A percentile compares a stretch with the other conserved stretches of the same genome.
These are phyloP conservation scores for Thomomys bottae DNA, from an alignment of 2,113 vertebrate species.

Conservation along the genomic window DNA sequence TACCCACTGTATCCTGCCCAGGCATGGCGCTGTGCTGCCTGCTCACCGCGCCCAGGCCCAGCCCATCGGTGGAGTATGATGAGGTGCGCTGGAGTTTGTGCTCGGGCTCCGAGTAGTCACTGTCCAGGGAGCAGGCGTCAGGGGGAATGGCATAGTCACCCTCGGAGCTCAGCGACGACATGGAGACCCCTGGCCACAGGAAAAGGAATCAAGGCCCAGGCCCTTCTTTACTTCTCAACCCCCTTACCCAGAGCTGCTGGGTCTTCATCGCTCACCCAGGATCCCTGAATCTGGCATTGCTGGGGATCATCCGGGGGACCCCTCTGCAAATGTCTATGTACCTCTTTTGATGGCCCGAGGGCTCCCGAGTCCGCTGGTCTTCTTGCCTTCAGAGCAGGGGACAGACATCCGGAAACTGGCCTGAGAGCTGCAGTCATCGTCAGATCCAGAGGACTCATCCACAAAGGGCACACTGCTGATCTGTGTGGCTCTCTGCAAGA, in stretches of 20 bases:
- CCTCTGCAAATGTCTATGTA: slow-evolving; percentile 46
- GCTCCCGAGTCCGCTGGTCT: slow-evolving; percentile 90
- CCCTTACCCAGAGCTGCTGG: too few relatives aligned
- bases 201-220: neutral
- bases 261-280: neutral
- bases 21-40: neutral
- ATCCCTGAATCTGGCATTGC: neutral
- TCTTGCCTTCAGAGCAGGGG: slow-evolving; percentile 87
- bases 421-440: slow-evolving; percentile 93
- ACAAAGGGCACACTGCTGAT: slow-evolving; percentile 92
- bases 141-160: slow-evolving; percentile 98
- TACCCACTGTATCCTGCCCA: neutral
- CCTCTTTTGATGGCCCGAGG: slow-evolving; percentile 97
- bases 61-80: slow-evolving; percentile 88
- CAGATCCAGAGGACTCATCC: slow-evolving; percentile 94
- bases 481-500: slow-evolving; percentile 93
- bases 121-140: slow-evolving; percentile 96
- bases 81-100: slow-evolving; percentile 96
- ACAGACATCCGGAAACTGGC: slow-evolving; percentile 90
- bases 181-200: slow-evolving; percentile 90
- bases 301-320: neutral
- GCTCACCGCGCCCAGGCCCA: slow-evolving; percentile 61
- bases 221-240: neutral
- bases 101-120: slow-evolving; percentile 96
- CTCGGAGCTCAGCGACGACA: slow-evolving; percentile 96